Base-by-base conservation (phyloP, 2,113 vertebrate genomes). In the Lepidothrix coronata region DNA sequence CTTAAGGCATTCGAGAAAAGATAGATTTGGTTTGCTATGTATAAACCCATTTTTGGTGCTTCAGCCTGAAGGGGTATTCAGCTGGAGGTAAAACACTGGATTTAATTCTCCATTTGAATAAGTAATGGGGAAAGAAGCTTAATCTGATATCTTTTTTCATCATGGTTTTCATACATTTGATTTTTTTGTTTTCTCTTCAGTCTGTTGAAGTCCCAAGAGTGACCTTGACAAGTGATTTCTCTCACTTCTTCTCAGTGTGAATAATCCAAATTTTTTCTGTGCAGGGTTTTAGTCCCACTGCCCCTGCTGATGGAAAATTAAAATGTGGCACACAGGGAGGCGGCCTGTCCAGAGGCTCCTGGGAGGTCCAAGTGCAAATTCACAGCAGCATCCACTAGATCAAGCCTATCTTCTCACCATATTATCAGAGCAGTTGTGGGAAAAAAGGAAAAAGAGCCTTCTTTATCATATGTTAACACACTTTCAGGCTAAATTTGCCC, bases 181-280 rank as follows among this genome's bases (percentile, higher is more conserved):
- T 62, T 91, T 72, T 91, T 95, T 89, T 80, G 16, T 67, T 95
- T 94, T 83, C 73, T 79, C 15, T 30, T 96, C 37, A 79, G 71
- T 79, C 58, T 83, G 87, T 81, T 22, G 1, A 94, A 76, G 44
- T 92, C 91, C 75, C 68, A 57, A 61, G 88, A 94, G 31, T 87
- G 85, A 95, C 93, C 89, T 77, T 85, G 82, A 75, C 51, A 96
- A 93, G 82, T n/a, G 16, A 90, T 90, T 91, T 91, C 39, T 90
- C 65, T 79, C 61, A 74, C 55, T 95, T 89, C 39, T 57, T 87
- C 59, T 44, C 52, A 90, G 81, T 95, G 91, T 88, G 79, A 85
- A 91, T 93, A 91, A 93, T 92, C 78, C 43, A 76, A 88, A 94
- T 91, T 81, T 96, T 89, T 94, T 95, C 72, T 89, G 37, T 67